Evolutionary conservation across 1,140 invertebrate genomes (phyloP).

Genomic region (Nephotettix cincticeps): DNA sequence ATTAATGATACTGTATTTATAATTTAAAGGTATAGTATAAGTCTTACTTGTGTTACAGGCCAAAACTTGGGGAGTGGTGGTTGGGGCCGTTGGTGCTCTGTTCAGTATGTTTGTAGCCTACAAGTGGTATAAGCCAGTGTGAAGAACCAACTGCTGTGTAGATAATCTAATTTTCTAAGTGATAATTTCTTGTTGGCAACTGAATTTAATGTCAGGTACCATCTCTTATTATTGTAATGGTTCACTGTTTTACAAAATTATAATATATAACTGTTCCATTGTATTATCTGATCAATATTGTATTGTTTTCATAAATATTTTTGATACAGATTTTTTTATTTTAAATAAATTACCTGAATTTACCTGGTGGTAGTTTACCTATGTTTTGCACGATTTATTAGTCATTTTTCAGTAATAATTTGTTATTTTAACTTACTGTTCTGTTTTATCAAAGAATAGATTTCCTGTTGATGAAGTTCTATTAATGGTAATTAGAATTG

Average conservation of each 20-base stretch:
- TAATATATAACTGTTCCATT: not conserved
- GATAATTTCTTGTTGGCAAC: not conserved
- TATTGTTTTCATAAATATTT: conserved; percentile 19
- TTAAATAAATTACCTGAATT: too few species aligned
- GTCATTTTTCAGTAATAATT: too few species aligned
- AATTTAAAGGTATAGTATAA: too few species aligned
- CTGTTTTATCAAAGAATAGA: too few species aligned
- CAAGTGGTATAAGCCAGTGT: conserved; percentile 4
- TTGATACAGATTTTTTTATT: not conserved
- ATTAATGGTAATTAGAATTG: too few species aligned
- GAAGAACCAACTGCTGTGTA: not conserved
- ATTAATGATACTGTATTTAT: too few species aligned
- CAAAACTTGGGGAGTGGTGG: not conserved
- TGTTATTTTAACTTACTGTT: too few species aligned
- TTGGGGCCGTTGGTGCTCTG: not conserved
- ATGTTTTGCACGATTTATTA: too few species aligned
- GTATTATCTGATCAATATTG: not conserved
- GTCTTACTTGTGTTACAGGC: conserved; percentile 2
- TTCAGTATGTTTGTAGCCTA: conserved; percentile 4
- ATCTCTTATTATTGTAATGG: not conserved
- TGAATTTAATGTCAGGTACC: not conserved
- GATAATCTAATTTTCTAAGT: not conserved
- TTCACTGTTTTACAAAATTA: not conserved
- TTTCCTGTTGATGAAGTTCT: too few species aligned
- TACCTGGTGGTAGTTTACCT: too few species aligned